Conservation (phyloP, 2,113 vertebrate species). For the Azemiops feae region DNA sequence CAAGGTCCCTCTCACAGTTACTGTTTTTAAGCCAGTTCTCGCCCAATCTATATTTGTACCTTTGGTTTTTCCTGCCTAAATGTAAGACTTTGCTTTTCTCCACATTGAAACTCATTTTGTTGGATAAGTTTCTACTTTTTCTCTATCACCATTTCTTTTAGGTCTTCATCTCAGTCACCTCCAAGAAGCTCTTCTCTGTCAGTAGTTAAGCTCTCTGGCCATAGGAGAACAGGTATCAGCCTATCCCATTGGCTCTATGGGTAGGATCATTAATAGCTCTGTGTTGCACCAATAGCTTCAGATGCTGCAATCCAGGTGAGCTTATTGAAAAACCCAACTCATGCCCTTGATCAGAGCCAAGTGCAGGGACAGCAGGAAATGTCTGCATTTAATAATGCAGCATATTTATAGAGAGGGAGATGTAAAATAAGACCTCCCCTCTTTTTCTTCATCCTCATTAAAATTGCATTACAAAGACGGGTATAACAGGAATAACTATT, state of each 20-base stretch:
- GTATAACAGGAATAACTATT: constrained; percentile 28
- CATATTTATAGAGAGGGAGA: constrained; percentile 19
- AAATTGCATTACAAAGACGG: constrained; percentile 18
- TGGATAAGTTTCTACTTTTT: neutral
- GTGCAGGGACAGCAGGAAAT: constrained; percentile 9
- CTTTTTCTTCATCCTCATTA: constrained; percentile 18
- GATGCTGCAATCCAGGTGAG: neutral
- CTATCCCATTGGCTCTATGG: neutral
- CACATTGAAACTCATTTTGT: too few relatives aligned
- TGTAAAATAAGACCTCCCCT: constrained; percentile 21
- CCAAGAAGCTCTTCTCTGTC: neutral
- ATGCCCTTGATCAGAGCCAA: constrained; percentile 2
- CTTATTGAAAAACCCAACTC: neutral
- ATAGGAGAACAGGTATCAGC: neutral
- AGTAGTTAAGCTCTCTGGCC: neutral
- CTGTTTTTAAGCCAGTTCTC: too few relatives aligned
- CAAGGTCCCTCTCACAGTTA: too few relatives aligned
- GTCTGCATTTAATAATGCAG: constrained; percentile 28
- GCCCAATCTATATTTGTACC: too few relatives aligned
- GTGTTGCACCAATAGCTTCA: neutral
- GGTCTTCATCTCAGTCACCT: neutral
- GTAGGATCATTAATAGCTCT: neutral
- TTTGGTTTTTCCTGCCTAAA: too few relatives aligned
- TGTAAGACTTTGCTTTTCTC: too few relatives aligned
- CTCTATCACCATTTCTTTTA: neutral